Evolutionary conservation across 2,888 invertebrate genomes (phyloP), one percentile per base, ranked within the genome.

Genomic region (Galerucella calmariensis): DNA sequence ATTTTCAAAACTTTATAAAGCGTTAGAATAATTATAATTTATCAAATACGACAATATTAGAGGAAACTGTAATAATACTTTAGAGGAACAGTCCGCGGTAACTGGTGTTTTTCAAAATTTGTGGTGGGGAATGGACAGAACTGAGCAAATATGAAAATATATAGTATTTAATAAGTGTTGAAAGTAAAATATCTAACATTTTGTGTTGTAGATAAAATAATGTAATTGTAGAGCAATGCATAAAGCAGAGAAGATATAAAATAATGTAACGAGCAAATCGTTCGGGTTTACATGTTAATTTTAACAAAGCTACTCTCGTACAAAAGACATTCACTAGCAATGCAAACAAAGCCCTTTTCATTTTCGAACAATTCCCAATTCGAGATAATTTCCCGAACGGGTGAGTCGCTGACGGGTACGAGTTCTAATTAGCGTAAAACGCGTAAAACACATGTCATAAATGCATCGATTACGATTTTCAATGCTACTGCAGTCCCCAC

Each of bases 391-490:
- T 62, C 48, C 73, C 58, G 35, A 58, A 48, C 24, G 65, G 58
- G 48, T n/a, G 59, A 68, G 66, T 65, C 56, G 41, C 44, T 20
- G 65, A 59, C 16, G 69, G 67, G 61, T 67, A 24, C 66, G 66
- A 59, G 67, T 63, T 41, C 74, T 74, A 70, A 74, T 74, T 74
- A 74, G 69, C 74, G 67, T 70, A 69, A 73, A 68, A 73, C 68
- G 59, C 77, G 68, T 66, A 77, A 78, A 76, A 71, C 73, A 67
- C 78, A 73, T 67, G 72, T 69, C 69, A 68, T 72, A 73, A 59
- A 72, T 73, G 67, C 74, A 75, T 77, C 74, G 77, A 74, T 75
- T 75, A 74, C 53, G 68, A 46, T 56, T 69, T 75, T 70, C 75
- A 77, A 71, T 69, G 69, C 73, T 56, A 56, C 56, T 59, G 56